Evolutionary conservation across 1,140 invertebrate genomes (phyloP), one percentile per base, ranked within the genome.

Genomic region (Meloidogyne chitwoodi): DNA sequence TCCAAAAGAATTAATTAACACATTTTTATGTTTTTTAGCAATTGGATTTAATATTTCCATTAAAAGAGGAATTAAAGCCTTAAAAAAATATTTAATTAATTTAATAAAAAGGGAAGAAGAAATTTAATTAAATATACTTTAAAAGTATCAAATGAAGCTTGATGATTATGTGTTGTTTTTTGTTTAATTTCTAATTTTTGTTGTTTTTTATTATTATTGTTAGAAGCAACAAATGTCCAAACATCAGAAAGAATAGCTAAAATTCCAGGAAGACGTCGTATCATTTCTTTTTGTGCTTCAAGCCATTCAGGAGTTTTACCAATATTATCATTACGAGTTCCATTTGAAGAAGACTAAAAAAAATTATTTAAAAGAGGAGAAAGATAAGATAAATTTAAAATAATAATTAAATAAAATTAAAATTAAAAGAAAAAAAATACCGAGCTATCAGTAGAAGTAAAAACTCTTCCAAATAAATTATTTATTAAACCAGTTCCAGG

Each of bases 1-100:
- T n/a, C 93, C 92, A 77, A 95, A 90, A 16, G 93, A 92, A 24
- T 92, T 91, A 68, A 96, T 88, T 77, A 96, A 93, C 85, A 92
- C 92, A 16, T 91, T 90, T 38, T 93, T 92, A 87, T 96, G 93
- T 85, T 93, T 92, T 61, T 93, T 90, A 19, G 93, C 93, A 65
- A 96, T 92, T 1, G 94, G 93, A 84, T 93, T 93, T 0, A 96
- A 87, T 74, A 95, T 92, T 85, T 94, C 93, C 69, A 95, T 87
- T 31, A 96, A 89, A 79, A 93, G 92, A 80, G 44, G 26, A 38
- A 66, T 65, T 29, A 82, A 64, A 22, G 64, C 68, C 88, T 92
- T 78, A 48, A 83, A 77, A 78, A 72, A 16, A n/a, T 1, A 24
- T 8, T 69, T 14, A 19, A 74, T 72, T 67, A 77, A 34, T 65